These are phyloP conservation scores for Didymodactylos carnosus DNA, from an alignment of 2,888 invertebrate genomes.

Conservation along the genomic window DNA sequence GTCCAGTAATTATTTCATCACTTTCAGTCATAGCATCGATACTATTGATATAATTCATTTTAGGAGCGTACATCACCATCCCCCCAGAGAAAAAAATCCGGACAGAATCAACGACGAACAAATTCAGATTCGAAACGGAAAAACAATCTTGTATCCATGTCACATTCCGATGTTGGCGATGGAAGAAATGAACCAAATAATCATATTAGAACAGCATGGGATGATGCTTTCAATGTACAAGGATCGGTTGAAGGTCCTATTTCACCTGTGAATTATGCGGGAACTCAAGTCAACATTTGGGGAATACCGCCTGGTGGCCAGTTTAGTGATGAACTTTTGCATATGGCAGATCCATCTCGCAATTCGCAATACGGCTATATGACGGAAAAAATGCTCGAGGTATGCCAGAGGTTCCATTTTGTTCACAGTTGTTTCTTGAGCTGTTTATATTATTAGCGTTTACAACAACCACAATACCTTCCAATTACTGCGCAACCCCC, in stretches of 20 bases:
- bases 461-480: conserved; percentile 18
- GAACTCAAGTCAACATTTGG: conserved; percentile 35
- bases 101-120: not conserved
- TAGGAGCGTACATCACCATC: not conserved
- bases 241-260: conserved; percentile 27
- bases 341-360: not conserved
- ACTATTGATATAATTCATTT: not conserved
- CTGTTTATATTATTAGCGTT: conserved; percentile 18
- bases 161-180: not conserved
- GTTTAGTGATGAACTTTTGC: not conserved
- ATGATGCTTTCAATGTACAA: conserved; percentile 7
- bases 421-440: no score
- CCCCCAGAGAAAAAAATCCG: not conserved
- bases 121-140: not conserved
- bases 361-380: conserved; percentile 26
- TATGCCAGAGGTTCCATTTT: no score
- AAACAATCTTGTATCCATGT: not conserved
- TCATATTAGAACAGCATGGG: not conserved
- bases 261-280: conserved; percentile 33
- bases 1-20: not conserved
- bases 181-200: not conserved
- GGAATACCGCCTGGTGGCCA: conserved; percentile 19
- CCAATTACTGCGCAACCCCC: conserved; percentile 17
- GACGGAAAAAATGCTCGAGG: conserved; percentile 29
- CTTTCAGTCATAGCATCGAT: not conserved